These are phyloP conservation scores for Acrobasis repandana DNA, from an alignment of 2,888 invertebrate genomes.

Conservation along the genomic window DNA sequence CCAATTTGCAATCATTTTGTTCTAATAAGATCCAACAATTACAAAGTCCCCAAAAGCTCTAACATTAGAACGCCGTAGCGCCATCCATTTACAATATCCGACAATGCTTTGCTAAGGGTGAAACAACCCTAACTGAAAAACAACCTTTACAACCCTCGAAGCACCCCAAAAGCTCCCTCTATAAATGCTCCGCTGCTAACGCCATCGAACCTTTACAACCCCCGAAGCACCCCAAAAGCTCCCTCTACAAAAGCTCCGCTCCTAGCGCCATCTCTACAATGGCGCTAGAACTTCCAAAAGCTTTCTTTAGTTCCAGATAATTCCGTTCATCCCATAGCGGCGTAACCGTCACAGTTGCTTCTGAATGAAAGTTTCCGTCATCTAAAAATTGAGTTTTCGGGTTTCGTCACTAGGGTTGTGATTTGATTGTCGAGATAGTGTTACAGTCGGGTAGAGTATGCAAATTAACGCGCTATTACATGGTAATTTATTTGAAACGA, in stretches of 20 bases:
- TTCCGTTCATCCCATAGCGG: slow-evolving; percentile 42
- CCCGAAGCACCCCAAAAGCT: slow-evolving; percentile 43
- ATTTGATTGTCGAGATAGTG: slow-evolving; percentile 46
- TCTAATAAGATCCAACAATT: background rate
- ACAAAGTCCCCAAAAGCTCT: background rate
- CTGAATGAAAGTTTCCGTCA: slow-evolving; percentile 65
- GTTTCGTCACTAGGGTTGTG: slow-evolving; percentile 45
- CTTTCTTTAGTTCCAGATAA: slow-evolving; percentile 61
- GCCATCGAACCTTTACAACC: slow-evolving; percentile 65
- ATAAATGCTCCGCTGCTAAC: slow-evolving; percentile 45
- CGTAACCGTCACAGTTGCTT: slow-evolving; percentile 62
- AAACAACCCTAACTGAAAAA: slow-evolving; percentile 40
- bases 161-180: slow-evolving; percentile 39
- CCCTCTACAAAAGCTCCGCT: slow-evolving; percentile 39
- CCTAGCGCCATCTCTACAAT: slow-evolving; percentile 71
- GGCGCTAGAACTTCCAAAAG: slow-evolving; percentile 62
- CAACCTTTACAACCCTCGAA: slow-evolving; percentile 53
- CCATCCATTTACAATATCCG: slow-evolving; percentile 45
- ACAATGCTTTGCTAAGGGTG: slow-evolving; percentile 32
- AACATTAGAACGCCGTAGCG: slow-evolving; percentile 36
- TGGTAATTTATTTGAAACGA: slow-evolving; percentile 83
- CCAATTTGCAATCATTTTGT: no score
- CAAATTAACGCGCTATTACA: slow-evolving; percentile 82
- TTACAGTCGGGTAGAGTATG: slow-evolving; percentile 68
- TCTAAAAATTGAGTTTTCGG: slow-evolving; percentile 45